Percentiles rank a stretch among this genome's conserved stretches.
These are phyloP conservation scores for Meloidogyne exigua DNA, from an alignment of 1,140 invertebrate species.

Conservation along the genomic window DNA sequence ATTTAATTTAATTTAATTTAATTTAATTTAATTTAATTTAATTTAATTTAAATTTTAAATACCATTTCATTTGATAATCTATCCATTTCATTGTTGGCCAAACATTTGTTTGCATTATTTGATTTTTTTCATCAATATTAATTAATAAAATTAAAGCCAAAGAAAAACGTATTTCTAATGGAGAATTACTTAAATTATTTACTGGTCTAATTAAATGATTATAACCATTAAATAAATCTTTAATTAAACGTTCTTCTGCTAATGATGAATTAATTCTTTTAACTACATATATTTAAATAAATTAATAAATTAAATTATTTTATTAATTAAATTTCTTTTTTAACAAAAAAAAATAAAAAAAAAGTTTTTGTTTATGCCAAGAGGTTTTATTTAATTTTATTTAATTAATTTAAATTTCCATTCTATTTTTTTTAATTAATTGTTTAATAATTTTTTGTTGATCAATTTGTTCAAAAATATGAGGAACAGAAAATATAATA, in stretches of 20 bases:
- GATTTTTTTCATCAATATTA: slow-evolving; percentile 73
- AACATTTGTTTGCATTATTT: slow-evolving; percentile 63
- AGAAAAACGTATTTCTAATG: slow-evolving; percentile 87
- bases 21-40: neutral
- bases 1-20: neutral
- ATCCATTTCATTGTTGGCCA: slow-evolving; percentile 47
- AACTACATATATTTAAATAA: neutral
- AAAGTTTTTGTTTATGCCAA: neutral
- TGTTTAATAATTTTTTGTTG: slow-evolving; percentile 93
- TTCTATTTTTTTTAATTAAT: slow-evolving; percentile 67
- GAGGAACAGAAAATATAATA: slow-evolving; percentile 96
- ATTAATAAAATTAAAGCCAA: slow-evolving; percentile 96
- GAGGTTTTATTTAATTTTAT: neutral
- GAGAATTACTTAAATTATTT: slow-evolving; percentile 79
- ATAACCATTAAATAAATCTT: slow-evolving; percentile 95
- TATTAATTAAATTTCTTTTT: too few relatives aligned
- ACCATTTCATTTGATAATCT: slow-evolving; percentile 16
- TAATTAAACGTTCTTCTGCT: slow-evolving; percentile 89
- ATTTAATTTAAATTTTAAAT: neutral
- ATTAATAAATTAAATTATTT: neutral
- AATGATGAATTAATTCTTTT: neutral
- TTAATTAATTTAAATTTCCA: neutral
- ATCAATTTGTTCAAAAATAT: slow-evolving; percentile 98
- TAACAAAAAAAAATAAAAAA: too few relatives aligned
- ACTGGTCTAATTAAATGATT: slow-evolving; percentile 98